These are phyloP conservation scores for Datnioides undecimradiatus DNA, from an alignment of 2,113 vertebrate genomes.

Conservation along the genomic window DNA sequence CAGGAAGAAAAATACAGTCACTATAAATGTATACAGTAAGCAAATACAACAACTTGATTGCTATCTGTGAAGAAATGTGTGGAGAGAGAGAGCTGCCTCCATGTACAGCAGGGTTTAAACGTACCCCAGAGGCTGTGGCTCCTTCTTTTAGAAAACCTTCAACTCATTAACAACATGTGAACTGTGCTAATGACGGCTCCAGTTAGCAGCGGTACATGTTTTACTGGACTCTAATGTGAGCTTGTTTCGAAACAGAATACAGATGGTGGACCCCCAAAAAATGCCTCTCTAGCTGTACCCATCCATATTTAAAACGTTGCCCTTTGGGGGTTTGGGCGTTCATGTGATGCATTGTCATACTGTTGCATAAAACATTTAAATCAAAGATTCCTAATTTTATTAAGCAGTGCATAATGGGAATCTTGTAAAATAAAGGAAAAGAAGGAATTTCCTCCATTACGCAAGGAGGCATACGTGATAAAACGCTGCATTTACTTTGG, in stretches of 20 bases:
- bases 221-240: conserved; percentile 64
- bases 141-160: conserved; percentile 43
- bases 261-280: conserved; percentile 36
- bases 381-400: conserved; percentile 54
- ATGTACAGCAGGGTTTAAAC: conserved; percentile 45
- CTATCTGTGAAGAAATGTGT: not conserved
- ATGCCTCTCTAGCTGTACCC: conserved; percentile 41
- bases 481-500: conserved; percentile 47
- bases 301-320: conserved; percentile 34
- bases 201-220: conserved; percentile 46
- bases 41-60: not conserved
- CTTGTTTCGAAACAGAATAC: conserved; percentile 41
- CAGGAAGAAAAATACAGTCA: not conserved
- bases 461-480: conserved; percentile 33
- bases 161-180: conserved; percentile 71
- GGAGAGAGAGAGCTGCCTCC: conserved; percentile 40
- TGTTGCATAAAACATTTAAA: conserved; percentile 36
- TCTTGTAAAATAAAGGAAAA: conserved; percentile 65
- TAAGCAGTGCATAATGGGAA: conserved; percentile 35
- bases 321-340: conserved; percentile 20
- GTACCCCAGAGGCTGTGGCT: conserved; percentile 38
- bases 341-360: conserved; percentile 34
- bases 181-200: conserved; percentile 39
- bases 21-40: not conserved
- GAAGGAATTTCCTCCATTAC: conserved; percentile 58